Percentiles rank a stretch among this genome's conserved stretches.
phyloP scores from a whole-genome alignment of 2,888 invertebrate species.

The Elegia similella region DNA sequence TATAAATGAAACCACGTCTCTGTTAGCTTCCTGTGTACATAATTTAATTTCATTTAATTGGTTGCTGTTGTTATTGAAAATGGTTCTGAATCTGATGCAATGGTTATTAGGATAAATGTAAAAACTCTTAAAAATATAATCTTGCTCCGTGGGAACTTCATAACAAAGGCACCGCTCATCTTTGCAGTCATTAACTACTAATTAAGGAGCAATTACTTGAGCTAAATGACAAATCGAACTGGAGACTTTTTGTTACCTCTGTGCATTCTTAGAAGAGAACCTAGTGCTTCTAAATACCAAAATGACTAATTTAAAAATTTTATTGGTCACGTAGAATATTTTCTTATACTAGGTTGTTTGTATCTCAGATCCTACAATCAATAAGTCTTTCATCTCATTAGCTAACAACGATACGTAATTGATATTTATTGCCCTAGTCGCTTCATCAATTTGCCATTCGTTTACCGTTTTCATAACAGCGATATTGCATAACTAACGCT shows the following conservation, averaged over 20 bases:
- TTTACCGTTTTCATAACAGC: neutral
- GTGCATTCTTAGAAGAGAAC: slow-evolving; percentile 5
- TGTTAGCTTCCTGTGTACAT: slow-evolving; percentile 27
- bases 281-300: neutral
- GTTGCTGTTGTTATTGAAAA: neutral
- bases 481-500: slow-evolving; percentile 23
- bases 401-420: neutral
- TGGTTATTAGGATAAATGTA: neutral
- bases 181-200: slow-evolving; percentile 41
- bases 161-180: slow-evolving; percentile 48
- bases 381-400: neutral
- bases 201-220: slow-evolving; percentile 41
- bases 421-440: neutral
- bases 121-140: slow-evolving; percentile 6
- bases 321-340: neutral
- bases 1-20: slow-evolving; percentile 28
- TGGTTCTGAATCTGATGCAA: neutral
- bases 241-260: slow-evolving; percentile 39
- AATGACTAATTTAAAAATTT: neutral
- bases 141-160: slow-evolving; percentile 45
- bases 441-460: neutral
- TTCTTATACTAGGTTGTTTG: too few species aligned
- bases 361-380: too few species aligned
- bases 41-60: slow-evolving; percentile 1
- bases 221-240: slow-evolving; percentile 46